These are phyloP conservation scores for Condylostylus longicornis DNA, from an alignment of 1,140 invertebrate genomes.

Conservation along the genomic window DNA sequence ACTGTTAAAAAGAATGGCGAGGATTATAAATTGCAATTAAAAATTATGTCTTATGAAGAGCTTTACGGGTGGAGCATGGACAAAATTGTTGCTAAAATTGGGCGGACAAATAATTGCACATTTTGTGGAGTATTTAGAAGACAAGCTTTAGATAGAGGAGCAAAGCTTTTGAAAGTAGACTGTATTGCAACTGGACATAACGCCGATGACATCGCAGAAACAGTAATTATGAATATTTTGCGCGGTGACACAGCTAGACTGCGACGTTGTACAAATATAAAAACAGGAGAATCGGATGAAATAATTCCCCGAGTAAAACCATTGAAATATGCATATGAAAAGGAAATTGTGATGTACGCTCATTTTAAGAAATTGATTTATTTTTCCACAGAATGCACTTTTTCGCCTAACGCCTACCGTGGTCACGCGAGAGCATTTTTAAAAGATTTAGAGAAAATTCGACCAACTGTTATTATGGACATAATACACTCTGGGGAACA, in stretches of 20 bases:
- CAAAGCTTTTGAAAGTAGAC: conserved; percentile 69
- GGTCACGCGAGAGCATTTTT: conserved; percentile 84
- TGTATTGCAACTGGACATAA: conserved; percentile 97
- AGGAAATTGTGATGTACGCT: conserved; percentile 99
- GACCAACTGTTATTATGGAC: conserved; percentile 89
- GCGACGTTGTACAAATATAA: conserved; percentile 76
- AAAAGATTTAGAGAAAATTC: conserved; percentile 91
- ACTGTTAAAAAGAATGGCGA: conserved; percentile 88
- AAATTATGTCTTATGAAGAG: conserved; percentile 95
- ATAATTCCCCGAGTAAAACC: conserved; percentile 89
- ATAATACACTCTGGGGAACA: conserved; percentile 94
- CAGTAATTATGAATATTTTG: conserved; percentile 94
- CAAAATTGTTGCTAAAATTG: conserved; percentile 87
- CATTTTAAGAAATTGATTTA: conserved; percentile 96
- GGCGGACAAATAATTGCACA: conserved; percentile 96
- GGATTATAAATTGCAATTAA: conserved; percentile 87
- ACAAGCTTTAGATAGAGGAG: conserved; percentile 91
- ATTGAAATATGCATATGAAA: conserved; percentile 97
- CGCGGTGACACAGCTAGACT: conserved; percentile 91
- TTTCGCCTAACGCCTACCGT: conserved; percentile 95
- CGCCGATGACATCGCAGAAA: conserved; percentile 99
- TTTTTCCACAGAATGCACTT: conserved; percentile 98
- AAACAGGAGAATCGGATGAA: conserved; percentile 71
- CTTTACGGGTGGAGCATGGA: conserved; percentile 99
- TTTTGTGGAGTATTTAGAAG: conserved; percentile 96